Base-by-base conservation (phyloP, 2,888 invertebrate genomes). In the Sminthurinus aureus region DNA sequence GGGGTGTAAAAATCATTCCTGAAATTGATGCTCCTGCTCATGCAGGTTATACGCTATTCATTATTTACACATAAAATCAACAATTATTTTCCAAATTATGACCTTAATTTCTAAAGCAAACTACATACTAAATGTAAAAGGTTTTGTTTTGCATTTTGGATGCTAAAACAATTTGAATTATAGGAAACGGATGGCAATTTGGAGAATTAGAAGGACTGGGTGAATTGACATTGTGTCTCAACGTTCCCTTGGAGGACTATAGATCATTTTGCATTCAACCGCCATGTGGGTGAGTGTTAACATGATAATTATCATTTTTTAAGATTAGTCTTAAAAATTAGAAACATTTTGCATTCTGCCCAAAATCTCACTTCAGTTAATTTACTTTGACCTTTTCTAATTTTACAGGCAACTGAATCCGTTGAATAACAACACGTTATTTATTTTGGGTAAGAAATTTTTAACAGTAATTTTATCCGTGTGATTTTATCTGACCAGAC, bases 161-260 rank as follows among this genome's bases (percentile, higher is more conserved):
- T 3, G 2, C 6, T 9, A 18, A 73, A 64, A 51, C 3, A n/a
- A 9, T 69, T 4, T 80, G 69, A 9, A 13, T n/a, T n/a, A 26
- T 24, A 87, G 89, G 89, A 15, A 87, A 87, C 81, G 89, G 89
- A 2, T 89, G 89, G 89, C 89, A 89, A 79, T 89, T 89, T 89
- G 89, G 89, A 6, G 83, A 90, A 38, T 88, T 52, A n/a, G 93
- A 87, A 84, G 89, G 95, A 0, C 91, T 95, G 79, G 96, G 96
- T 0, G 94, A 95, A 81, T 91, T 96, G 67, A 95, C 95, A 4
- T 92, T 95, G 85, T 96, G 96, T 90, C 93, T 96, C 8, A 96
- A 96, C 90, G 93, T 94, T 86, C 15, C 15, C 15, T 20, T 67
- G n/a, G 92, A 93, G 83, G 94, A 94, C 0, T 96, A 95, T 95